Conservation (phyloP, 2,113 vertebrate genomes). For the Catagonus wagneri region DNA sequence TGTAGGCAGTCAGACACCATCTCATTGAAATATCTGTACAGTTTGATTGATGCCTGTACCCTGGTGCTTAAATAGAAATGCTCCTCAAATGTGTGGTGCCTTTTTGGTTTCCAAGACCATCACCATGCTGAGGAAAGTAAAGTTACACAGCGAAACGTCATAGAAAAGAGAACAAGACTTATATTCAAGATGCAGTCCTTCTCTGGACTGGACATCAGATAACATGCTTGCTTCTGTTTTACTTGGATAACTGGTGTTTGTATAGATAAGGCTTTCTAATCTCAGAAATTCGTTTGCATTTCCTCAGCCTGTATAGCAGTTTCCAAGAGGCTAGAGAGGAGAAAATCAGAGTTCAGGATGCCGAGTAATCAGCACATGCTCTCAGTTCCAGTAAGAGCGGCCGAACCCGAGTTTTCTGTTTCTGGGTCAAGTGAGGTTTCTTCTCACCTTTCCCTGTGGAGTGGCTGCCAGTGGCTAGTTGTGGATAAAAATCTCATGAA, state of each 20-base stretch:
- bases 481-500: constrained; percentile 32
- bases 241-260: not conserved
- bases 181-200: not conserved
- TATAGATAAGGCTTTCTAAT: not conserved
- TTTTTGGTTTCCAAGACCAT: not conserved
- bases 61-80: not conserved
- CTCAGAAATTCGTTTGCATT: not conserved
- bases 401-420: not conserved
- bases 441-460: not conserved
- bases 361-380: not conserved
- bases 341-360: not conserved
- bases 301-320: not conserved
- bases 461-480: not conserved
- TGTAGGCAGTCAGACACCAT: not conserved
- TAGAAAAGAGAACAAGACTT: not conserved
- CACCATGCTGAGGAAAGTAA: not conserved
- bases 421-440: not conserved
- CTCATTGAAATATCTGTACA: not conserved
- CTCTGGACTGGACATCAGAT: not conserved
- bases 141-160: not conserved
- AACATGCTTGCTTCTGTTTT: not conserved
- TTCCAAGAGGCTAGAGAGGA: not conserved
- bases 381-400: not conserved
- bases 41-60: not conserved
- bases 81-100: not conserved